phyloP scores from a whole-genome alignment of 2,888 invertebrate genomes.

The Tyria jacobaeae region DNA sequence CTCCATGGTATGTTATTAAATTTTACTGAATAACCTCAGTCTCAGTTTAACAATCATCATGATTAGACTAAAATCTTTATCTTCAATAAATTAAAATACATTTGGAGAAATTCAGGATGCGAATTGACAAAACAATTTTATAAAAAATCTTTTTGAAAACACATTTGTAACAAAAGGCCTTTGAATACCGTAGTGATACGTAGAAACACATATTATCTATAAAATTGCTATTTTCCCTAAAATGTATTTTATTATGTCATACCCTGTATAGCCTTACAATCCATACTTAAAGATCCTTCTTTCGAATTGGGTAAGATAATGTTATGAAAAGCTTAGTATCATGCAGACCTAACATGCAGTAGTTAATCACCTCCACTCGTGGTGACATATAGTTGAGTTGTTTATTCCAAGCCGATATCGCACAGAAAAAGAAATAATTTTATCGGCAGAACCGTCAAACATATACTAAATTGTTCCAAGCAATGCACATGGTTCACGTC shows the following conservation, averaged over 20 bases:
- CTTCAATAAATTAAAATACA: no score
- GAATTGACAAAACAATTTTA: not conserved
- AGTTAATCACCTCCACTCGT: constrained; percentile 2
- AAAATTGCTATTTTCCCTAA: no score
- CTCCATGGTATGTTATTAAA: not conserved
- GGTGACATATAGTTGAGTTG: constrained; percentile 13
- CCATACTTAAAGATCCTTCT: no score
- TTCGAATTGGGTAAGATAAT: no score
- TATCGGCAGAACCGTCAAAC: constrained; percentile 14
- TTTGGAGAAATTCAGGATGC: not conserved
- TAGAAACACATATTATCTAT: no score
- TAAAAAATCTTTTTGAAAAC: not conserved
- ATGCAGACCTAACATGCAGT: not conserved
- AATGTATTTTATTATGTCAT: no score
- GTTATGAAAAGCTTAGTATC: not conserved
- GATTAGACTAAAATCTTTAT: not conserved
- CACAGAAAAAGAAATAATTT: constrained; percentile 17
- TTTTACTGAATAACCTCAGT: not conserved
- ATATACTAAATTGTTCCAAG: constrained; percentile 8
- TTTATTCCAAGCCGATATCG: constrained; percentile 13
- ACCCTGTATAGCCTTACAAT: no score
- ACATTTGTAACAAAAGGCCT: not conserved
- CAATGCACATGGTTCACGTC: not conserved
- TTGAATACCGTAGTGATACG: not conserved
- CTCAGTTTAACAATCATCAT: not conserved